phyloP scores from a whole-genome alignment of 1,140 invertebrate species.

The Formica selysi region DNA sequence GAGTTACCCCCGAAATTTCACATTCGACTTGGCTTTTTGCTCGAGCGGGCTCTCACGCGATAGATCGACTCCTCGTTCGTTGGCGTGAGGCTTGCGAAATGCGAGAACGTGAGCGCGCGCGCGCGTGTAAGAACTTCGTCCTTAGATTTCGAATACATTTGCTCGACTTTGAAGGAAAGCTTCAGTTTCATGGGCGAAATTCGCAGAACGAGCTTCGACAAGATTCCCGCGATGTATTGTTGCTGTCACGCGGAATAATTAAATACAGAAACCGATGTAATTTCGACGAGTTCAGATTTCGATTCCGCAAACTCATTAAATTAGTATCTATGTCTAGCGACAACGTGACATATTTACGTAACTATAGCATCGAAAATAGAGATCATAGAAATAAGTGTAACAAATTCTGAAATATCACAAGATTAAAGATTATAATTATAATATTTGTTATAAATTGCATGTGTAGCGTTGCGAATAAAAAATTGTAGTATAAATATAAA shows the following conservation, averaged over 20 bases:
- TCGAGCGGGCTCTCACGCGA: slow-evolving; percentile 62
- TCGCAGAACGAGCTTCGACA: slow-evolving; percentile 33
- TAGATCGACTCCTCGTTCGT: slow-evolving; percentile 64
- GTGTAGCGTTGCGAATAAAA: not conserved
- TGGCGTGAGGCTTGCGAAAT: slow-evolving; percentile 75
- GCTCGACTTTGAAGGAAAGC: slow-evolving; percentile 43
- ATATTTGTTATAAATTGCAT: not conserved
- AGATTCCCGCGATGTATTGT: slow-evolving; percentile 30
- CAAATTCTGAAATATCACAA: not conserved
- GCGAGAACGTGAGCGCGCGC: slow-evolving; percentile 23
- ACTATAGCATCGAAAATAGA: not conserved
- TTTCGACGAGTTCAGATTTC: slow-evolving; percentile 47
- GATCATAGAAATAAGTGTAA: not conserved
- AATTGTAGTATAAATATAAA: not conserved
- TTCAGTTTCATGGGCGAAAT: slow-evolving; percentile 46
- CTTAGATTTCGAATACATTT: slow-evolving; percentile 70
- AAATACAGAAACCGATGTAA: slow-evolving; percentile 56
- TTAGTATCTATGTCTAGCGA: not conserved
- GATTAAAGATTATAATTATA: not conserved
- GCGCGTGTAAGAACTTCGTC: slow-evolving; percentile 55
- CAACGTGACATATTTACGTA: slow-evolving; percentile 21
- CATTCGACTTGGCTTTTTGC: slow-evolving; percentile 76
- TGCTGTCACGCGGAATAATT: slow-evolving; percentile 29
- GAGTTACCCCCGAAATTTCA: slow-evolving; percentile 74
- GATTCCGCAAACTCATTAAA: slow-evolving; percentile 36